Conservation (phyloP, 2,888 invertebrate species). For the Plutella xylostella region DNA sequence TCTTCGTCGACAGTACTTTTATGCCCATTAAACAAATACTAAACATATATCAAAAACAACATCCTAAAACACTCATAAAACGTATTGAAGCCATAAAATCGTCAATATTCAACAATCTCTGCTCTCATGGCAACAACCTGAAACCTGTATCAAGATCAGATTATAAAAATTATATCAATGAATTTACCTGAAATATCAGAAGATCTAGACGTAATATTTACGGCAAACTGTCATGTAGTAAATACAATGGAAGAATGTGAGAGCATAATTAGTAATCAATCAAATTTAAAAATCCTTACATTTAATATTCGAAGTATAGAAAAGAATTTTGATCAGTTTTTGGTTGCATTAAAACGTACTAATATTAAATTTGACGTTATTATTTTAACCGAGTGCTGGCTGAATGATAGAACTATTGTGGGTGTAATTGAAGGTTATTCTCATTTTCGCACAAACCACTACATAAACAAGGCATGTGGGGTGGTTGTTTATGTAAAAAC, state of each 20-base stretch:
- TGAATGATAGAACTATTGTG: not conserved
- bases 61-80: no score
- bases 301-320: not conserved
- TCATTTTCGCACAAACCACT: not conserved
- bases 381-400: not conserved
- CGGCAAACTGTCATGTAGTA: no score
- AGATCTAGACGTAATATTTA: not conserved
- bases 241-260: no score
- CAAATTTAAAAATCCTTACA: not conserved
- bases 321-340: not conserved
- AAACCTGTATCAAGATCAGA: no score
- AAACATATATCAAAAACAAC: no score
- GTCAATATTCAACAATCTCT: not conserved
- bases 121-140: not conserved
- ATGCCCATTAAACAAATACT: no score
- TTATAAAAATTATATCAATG: not conserved
- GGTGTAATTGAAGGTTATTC: not conserved
- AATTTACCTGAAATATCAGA: not conserved
- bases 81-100: no score
- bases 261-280: not conserved
- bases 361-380: not conserved
- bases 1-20: no score
- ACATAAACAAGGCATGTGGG: not conserved
- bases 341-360: not conserved
- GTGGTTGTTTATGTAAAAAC: not conserved